Conservation (phyloP, 2,113 vertebrate genomes). For the Urocolius indicus region DNA sequence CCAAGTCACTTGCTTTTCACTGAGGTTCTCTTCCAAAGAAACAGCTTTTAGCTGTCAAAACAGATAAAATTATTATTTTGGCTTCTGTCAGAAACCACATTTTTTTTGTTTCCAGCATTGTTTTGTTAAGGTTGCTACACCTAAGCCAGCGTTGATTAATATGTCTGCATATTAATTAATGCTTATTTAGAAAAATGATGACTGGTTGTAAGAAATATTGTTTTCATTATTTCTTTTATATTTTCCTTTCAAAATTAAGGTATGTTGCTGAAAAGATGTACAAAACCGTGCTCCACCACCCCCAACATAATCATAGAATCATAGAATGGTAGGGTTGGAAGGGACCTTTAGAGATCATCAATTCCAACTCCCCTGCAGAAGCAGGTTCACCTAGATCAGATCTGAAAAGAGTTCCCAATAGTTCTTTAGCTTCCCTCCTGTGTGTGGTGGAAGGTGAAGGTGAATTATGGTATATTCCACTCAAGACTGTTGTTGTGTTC, state of each 20-base stretch:
- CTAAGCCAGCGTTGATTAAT: conserved; percentile 44
- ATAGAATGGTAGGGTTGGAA: too few species aligned
- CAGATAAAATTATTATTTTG: neutral
- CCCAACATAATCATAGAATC: too few species aligned
- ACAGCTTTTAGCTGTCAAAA: neutral
- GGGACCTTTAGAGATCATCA: too few species aligned
- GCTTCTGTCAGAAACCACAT: neutral
- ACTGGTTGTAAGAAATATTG: neutral
- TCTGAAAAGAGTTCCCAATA: neutral
- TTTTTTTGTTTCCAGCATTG: neutral
- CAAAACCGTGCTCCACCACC: neutral
- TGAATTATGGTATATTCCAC: neutral
- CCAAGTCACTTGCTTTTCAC: neutral
- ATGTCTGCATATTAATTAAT: conserved; percentile 51
- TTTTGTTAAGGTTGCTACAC: neutral
- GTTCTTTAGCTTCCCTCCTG: neutral
- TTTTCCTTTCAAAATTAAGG: conserved; percentile 38
- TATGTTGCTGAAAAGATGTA: conserved; percentile 57
- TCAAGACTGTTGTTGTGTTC: neutral
- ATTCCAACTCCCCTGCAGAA: too few species aligned
- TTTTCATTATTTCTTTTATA: neutral
- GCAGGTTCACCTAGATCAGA: too few species aligned
- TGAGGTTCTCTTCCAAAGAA: neutral
- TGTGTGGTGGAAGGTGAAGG: neutral
- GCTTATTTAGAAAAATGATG: neutral